phyloP scores from a whole-genome alignment of 2,113 vertebrate species.

The Brachyhypopomus occidentalis region DNA sequence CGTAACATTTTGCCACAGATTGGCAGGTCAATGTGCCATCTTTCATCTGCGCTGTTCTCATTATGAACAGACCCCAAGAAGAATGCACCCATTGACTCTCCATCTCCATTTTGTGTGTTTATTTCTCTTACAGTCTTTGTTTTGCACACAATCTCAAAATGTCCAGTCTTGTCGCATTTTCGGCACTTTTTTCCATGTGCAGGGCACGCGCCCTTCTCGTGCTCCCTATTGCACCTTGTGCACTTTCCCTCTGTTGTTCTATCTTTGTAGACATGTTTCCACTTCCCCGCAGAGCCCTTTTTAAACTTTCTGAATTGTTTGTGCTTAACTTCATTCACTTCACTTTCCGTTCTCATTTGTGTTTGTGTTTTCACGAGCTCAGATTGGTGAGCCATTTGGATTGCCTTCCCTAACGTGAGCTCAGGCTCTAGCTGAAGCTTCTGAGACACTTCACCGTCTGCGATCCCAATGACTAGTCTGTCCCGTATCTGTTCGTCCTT shows the following conservation, averaged over 20 bases:
- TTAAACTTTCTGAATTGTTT: not conserved
- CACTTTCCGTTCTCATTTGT: not conserved
- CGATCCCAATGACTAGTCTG: constrained; percentile 37
- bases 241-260: constrained; percentile 1
- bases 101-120: not conserved
- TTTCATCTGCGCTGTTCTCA: not conserved
- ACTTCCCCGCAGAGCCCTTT: not conserved
- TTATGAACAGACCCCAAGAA: constrained; percentile 29
- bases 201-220: not conserved
- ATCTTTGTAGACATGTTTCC: not conserved
- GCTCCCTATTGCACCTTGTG: not conserved
- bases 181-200: not conserved
- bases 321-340: constrained; percentile 13
- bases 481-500: constrained; percentile 45
- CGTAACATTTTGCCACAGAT: not conserved
- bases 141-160: constrained; percentile 38
- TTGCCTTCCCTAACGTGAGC: constrained; percentile 34
- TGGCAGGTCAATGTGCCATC: constrained; percentile 15
- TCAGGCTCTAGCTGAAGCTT: constrained; percentile 47
- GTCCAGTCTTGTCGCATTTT: constrained; percentile 34
- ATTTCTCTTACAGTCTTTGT: constrained; percentile 29
- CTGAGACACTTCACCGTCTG: constrained; percentile 30
- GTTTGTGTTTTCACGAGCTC: constrained; percentile 40
- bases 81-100: not conserved
- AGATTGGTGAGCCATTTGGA: constrained; percentile 28